phyloP scores from a whole-genome alignment of 1,140 invertebrate genomes.

The Drosophila tropicalis region DNA sequence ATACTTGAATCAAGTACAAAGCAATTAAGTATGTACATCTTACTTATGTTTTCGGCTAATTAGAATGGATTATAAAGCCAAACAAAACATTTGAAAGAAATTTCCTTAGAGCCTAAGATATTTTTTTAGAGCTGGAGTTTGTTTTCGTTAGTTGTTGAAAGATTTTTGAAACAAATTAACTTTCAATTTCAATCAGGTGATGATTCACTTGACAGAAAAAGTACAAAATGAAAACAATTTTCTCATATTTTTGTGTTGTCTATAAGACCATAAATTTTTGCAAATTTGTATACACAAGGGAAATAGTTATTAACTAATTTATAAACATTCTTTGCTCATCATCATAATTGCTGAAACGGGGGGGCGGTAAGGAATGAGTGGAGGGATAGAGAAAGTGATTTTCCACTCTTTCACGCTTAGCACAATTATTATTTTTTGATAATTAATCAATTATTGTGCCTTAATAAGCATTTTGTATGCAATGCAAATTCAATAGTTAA shows the following conservation, averaged over 20 bases:
- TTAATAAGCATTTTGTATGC: constrained; percentile 9
- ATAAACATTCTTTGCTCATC: background rate
- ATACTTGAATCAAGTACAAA: background rate
- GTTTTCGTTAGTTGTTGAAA: too few relatives aligned
- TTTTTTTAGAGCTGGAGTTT: too few relatives aligned
- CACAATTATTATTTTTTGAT: background rate
- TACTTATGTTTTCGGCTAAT: constrained; percentile 26
- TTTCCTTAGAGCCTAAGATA: too few relatives aligned
- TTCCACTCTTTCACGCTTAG: background rate
- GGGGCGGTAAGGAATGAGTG: background rate
- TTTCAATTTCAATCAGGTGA: too few relatives aligned
- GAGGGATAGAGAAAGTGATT: background rate
- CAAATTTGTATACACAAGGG: constrained; percentile 9
- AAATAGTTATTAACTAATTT: constrained; percentile 11
- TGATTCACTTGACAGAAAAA: too few relatives aligned
- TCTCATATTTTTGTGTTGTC: background rate
- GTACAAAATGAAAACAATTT: constrained; percentile 11
- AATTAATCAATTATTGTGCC: constrained; percentile 9
- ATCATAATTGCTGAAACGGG: background rate
- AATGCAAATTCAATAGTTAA: constrained; percentile 9
- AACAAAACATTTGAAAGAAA: too few relatives aligned
- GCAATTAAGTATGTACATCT: background rate
- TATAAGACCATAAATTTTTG: constrained; percentile 4
- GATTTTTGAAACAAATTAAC: too few relatives aligned
- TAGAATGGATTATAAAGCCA: background rate